These are phyloP conservation scores for Amiota minor DNA, from an alignment of 2,888 invertebrate genomes.

Conservation along the genomic window DNA sequence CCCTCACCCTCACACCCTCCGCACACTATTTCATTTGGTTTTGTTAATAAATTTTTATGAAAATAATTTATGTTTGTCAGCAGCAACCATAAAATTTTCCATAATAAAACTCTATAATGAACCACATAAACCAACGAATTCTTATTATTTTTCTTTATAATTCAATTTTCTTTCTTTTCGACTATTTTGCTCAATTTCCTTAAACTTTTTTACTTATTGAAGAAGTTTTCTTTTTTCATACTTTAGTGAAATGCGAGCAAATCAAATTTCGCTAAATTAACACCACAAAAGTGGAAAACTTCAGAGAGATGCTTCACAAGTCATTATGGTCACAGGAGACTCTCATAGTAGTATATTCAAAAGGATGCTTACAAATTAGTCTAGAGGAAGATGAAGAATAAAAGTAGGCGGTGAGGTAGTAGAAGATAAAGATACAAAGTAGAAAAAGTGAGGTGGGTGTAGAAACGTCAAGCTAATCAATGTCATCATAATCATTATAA, in stretches of 20 bases:
- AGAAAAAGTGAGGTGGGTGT: background rate
- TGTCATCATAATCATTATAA: conserved; percentile 46
- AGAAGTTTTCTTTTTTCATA: background rate
- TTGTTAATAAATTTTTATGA: no score
- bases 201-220: no score
- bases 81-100: no score
- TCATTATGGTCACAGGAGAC: no score
- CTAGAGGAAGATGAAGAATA: conserved; percentile 20
- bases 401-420: conserved; percentile 18
- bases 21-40: no score
- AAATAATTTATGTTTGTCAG: no score
- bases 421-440: conserved; percentile 20
- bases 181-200: background rate
- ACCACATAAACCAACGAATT: background rate
- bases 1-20: no score
- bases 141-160: no score
- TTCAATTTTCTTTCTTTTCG: background rate
- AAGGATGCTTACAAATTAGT: background rate
- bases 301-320: background rate
- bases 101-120: conserved; percentile 12
- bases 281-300: conserved; percentile 8
- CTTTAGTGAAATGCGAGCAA: conserved; percentile 3
- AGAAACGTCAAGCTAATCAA: conserved; percentile 45
- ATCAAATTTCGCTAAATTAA: conserved; percentile 27
- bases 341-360: background rate